Conservation (phyloP, 2,113 vertebrate genomes). For the Danionella cerebrum region DNA sequence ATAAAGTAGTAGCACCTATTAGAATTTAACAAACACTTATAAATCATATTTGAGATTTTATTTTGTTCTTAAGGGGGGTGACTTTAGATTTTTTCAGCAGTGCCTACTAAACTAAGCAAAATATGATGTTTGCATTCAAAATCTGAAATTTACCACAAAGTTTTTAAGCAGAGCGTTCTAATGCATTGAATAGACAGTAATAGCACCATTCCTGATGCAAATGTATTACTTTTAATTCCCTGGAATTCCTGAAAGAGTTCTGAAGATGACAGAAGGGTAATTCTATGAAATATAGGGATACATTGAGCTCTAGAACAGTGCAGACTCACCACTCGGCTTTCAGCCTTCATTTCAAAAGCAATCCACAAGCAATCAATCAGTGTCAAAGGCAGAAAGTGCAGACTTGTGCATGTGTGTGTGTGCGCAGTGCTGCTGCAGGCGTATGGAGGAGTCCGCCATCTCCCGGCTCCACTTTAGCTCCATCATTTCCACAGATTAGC, state of each 20-base stretch:
- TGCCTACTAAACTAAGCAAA: too few relatives aligned
- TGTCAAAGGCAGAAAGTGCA: conserved; percentile 28
- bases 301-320: background rate
- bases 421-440: background rate
- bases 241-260: background rate
- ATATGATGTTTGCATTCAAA: too few relatives aligned
- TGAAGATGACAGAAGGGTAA: background rate
- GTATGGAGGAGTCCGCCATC: background rate
- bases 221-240: background rate
- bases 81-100: too few relatives aligned
- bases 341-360: conserved; percentile 33
- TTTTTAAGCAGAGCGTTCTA: background rate
- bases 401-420: conserved; percentile 8
- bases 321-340: background rate
- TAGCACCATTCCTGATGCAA: background rate
- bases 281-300: conserved; percentile 8
- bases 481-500: conserved; percentile 38
- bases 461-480: conserved; percentile 11
- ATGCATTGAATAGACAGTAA: background rate
- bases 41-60: too few relatives aligned
- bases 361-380: conserved; percentile 34
- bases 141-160: background rate
- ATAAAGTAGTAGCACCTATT: too few relatives aligned
- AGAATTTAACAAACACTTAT: too few relatives aligned
- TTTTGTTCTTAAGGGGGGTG: too few relatives aligned